These are phyloP conservation scores for Melanostoma scalare DNA, from an alignment of 2,888 invertebrate species.

Conservation along the genomic window DNA sequence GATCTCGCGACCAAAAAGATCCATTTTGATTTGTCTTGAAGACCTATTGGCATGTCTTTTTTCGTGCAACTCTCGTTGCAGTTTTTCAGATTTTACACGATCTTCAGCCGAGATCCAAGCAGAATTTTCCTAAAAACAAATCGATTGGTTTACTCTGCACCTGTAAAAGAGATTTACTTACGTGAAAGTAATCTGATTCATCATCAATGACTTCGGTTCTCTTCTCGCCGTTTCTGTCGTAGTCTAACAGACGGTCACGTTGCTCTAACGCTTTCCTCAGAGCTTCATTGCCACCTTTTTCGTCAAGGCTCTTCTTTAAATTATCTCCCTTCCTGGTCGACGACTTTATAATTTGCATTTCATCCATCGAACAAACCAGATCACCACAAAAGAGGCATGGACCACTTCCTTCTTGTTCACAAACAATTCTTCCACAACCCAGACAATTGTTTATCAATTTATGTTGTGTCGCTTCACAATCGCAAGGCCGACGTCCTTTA, in stretches of 20 bases:
- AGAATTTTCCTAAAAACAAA: conserved; percentile 84
- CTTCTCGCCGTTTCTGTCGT: conserved; percentile 88
- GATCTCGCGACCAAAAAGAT: conserved; percentile 87
- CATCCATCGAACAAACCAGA: conserved; percentile 90
- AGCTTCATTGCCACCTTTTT: conserved; percentile 87
- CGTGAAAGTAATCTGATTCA: conserved; percentile 95
- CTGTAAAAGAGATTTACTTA: no score
- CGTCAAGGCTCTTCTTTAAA: conserved; percentile 86
- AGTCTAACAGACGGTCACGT: conserved; percentile 91
- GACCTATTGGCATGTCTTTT: conserved; percentile 87
- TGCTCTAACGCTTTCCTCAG: conserved; percentile 89
- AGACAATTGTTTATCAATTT: conserved; percentile 95
- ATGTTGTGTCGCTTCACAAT: conserved; percentile 96
- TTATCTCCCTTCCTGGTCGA: conserved; percentile 87
- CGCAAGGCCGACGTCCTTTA: conserved; percentile 93
- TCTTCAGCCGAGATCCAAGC: conserved; percentile 91
- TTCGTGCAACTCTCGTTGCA: conserved; percentile 87
- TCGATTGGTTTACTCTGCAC: background rate
- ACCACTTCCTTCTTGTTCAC: conserved; percentile 97
- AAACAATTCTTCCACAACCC: conserved; percentile 96
- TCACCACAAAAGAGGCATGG: conserved; percentile 96
- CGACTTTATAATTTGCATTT: conserved; percentile 86
- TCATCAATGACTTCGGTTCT: conserved; percentile 87
- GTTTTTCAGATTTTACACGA: conserved; percentile 85
- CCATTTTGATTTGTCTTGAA: conserved; percentile 88